Conservation (phyloP, 2,888 invertebrate species). For the Tanypteryx hageni region DNA sequence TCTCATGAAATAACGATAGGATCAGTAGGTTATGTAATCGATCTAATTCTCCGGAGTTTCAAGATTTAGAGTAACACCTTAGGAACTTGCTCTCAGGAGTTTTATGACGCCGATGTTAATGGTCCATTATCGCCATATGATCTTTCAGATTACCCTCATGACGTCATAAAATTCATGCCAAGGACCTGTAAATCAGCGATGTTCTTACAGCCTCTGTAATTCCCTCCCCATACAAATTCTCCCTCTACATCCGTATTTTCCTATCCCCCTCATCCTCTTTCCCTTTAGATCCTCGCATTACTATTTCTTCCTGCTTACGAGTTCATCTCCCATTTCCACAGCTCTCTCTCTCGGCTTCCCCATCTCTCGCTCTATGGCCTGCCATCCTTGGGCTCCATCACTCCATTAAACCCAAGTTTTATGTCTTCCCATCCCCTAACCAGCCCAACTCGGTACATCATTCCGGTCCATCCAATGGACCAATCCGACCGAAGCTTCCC, state of each 20-base stretch:
- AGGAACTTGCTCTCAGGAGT: neutral
- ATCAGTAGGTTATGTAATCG: neutral
- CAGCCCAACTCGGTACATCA: neutral
- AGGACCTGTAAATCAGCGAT: slow-evolving; percentile 32
- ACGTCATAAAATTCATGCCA: slow-evolving; percentile 5
- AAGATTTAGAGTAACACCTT: neutral
- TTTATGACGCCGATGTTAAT: slow-evolving; percentile 36
- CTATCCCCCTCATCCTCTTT: neutral
- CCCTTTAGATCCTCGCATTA: neutral
- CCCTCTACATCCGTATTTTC: neutral
- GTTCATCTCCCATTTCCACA: neutral
- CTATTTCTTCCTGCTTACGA: neutral
- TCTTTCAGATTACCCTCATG: neutral
- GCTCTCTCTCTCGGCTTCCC: no score
- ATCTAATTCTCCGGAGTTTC: neutral
- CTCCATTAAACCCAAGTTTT: slow-evolving; percentile 62
- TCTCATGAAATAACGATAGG: neutral
- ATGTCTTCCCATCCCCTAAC: slow-evolving; percentile 37
- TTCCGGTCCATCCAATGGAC: neutral
- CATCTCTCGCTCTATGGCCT: no score
- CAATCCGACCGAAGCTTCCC: slow-evolving; percentile 21
- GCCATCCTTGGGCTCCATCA: slow-evolving; percentile 11
- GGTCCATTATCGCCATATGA: slow-evolving; percentile 54
- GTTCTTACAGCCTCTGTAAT: neutral
- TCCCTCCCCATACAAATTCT: neutral